These are phyloP conservation scores for Ophion costatus DNA, from an alignment of 2,888 invertebrate genomes.

Conservation along the genomic window DNA sequence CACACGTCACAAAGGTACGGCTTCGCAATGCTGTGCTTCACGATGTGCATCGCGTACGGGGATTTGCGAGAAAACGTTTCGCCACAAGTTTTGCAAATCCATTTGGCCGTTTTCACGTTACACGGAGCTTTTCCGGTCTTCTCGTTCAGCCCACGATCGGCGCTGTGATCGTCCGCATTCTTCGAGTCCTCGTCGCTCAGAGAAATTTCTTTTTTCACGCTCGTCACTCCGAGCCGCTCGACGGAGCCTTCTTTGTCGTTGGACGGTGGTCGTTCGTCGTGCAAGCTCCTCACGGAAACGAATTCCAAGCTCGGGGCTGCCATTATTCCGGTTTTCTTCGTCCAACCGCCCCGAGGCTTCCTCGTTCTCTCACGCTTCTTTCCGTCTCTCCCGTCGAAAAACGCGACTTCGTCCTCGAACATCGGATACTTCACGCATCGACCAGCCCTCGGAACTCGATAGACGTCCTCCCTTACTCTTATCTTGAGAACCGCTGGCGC, in stretches of 20 bases:
- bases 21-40: conserved; percentile 32
- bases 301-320: background rate
- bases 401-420: background rate
- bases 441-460: conserved; percentile 29
- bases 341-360: background rate
- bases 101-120: background rate
- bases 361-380: background rate
- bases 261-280: background rate
- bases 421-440: background rate
- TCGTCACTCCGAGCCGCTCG: background rate
- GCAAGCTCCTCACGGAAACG: background rate
- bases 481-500: conserved; percentile 1
- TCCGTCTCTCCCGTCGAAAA: background rate
- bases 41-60: conserved; percentile 14
- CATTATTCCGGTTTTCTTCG: background rate
- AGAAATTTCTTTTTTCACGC: background rate
- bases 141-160: background rate
- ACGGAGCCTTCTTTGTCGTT: background rate
- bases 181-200: background rate
- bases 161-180: background rate
- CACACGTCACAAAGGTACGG: conserved; percentile 72
- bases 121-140: background rate
- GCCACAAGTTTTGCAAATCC: conserved; percentile 48
- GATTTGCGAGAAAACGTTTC: conserved; percentile 11
- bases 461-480: conserved; percentile 6